These are phyloP conservation scores for Rhinatrema bivittatum DNA, from an alignment of 2,797 vertebrate species.

Conservation along the genomic window DNA sequence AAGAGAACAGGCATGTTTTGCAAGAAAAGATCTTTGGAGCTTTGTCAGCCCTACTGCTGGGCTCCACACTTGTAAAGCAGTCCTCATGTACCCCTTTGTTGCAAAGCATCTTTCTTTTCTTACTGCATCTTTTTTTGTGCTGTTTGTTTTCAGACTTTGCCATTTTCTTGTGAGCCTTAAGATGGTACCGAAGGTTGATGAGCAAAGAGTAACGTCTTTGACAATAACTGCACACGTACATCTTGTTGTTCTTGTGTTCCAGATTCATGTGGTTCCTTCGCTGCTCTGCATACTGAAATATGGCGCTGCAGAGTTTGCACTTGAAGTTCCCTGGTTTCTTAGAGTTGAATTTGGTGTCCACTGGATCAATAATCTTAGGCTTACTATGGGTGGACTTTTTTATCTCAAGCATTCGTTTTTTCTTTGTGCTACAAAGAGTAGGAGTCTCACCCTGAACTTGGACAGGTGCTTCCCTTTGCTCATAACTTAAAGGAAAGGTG, in stretches of 20 bases:
- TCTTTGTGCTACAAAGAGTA: no score
- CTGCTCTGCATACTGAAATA: not conserved
- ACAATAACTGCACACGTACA: constrained; percentile 28
- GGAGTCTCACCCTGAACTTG: no score
- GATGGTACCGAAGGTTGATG: constrained; percentile 22
- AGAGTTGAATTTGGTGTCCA: not conserved
- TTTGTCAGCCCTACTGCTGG: constrained; percentile 3
- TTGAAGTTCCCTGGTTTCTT: constrained; percentile 3
- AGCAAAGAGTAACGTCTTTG: constrained; percentile 23
- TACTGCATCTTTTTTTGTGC: constrained; percentile 10
- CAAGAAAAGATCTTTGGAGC: constrained; percentile 27
- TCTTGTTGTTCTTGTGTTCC: constrained; percentile 29
- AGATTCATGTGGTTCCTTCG: constrained; percentile 26
- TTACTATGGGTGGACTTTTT: no score
- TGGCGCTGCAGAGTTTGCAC: constrained; percentile 29
- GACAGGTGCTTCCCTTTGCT: no score
- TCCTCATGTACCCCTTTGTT: constrained; percentile 22
- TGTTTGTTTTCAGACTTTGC: constrained; percentile 9
- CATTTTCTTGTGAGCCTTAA: constrained; percentile 17
- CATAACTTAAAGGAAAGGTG: no score
- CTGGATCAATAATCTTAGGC: no score
- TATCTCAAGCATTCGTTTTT: no score
- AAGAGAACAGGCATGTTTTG: constrained; percentile 25
- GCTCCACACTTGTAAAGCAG: constrained; percentile 26
- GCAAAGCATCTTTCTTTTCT: no score